Base-by-base conservation (phyloP, 2,113 vertebrate genomes). In the Lepisosteus osseus region DNA sequence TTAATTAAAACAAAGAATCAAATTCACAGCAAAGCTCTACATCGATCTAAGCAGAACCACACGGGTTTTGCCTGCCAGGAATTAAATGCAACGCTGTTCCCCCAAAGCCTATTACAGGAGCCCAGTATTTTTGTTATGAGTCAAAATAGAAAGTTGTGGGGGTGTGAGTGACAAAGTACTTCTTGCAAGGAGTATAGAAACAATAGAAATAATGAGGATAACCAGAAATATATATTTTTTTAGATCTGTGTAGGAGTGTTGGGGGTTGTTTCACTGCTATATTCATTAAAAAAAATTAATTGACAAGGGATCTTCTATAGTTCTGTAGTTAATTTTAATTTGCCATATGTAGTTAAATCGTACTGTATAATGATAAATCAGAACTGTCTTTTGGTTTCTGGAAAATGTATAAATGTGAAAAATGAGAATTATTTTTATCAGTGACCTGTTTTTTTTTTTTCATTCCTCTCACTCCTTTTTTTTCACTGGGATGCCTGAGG, bases 241-340 rank as follows among this genome's bases (percentile, higher is more conserved):
- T 40, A 69, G 69, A 43, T 43, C 4, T 71, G 55, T 1, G 77
- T 81, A 74, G 74, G 79, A 70, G 74, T 77, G 65, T 65, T 61
- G 72, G 65, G 43, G 56, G 66, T 74, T 73, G 69, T 79, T 51
- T 9, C 47, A 9, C 47, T 51, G 5, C 47, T 51, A 9, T 51
- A 51, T 51, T 51, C 5, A 51, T 29, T 29, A 29, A 29, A 29
- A 29, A 29, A 29, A 29, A 29, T 29, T 29, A 29, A 29, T 29
- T 29, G 29, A 29, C 29, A 29, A 29, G 29, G 29, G 29, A 29
- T 29, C 29, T 29, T 29, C 29, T 29, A 2, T 29, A 29, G 29
- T 29, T 29, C 29, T 29, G 29, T 29, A 29, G 29, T 29, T 29
- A 29, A 29, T 29, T 29, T 29, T 29, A 1, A 29, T 29, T 29